Evolutionary conservation across 1,140 invertebrate genomes (phyloP).

Genomic region (Trypoxylus dichotomus): DNA sequence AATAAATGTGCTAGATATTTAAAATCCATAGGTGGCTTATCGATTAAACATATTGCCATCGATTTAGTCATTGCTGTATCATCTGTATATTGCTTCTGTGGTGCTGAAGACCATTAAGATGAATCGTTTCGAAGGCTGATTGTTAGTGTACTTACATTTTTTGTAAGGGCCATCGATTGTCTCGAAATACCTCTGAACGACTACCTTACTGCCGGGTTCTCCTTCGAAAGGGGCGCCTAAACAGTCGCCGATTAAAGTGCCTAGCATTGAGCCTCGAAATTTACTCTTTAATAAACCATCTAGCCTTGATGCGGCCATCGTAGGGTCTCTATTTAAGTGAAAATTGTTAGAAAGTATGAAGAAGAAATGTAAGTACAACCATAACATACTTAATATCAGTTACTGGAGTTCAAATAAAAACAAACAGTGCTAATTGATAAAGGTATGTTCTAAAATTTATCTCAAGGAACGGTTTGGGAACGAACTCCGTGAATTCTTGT

Average conservation of each 20-base stretch:
- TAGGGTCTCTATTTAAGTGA: background rate
- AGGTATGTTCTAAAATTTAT: too few species aligned
- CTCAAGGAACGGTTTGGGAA: too few species aligned
- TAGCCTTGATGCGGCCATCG: background rate
- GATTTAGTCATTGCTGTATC: slow-evolving; percentile 77
- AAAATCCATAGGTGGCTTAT: slow-evolving; percentile 60
- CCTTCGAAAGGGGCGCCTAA: slow-evolving; percentile 71
- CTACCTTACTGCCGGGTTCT: slow-evolving; percentile 57
- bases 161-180: slow-evolving; percentile 61
- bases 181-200: slow-evolving; percentile 64
- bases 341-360: background rate
- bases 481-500: too few species aligned
- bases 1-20: slow-evolving; percentile 67
- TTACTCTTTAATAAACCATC: slow-evolving; percentile 55
- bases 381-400: too few species aligned
- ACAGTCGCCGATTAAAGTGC: slow-evolving; percentile 73
- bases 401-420: too few species aligned
- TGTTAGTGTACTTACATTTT: slow-evolving; percentile 55
- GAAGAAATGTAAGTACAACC: too few species aligned
- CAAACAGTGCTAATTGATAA: too few species aligned
- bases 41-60: slow-evolving; percentile 66
- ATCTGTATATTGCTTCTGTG: slow-evolving; percentile 70
- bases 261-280: slow-evolving; percentile 69
- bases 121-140: background rate
- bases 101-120: slow-evolving; percentile 53